Evolutionary conservation across 2,797 vertebrate species (phyloP).

Genomic region (Pseudochirops corinnae): DNA sequence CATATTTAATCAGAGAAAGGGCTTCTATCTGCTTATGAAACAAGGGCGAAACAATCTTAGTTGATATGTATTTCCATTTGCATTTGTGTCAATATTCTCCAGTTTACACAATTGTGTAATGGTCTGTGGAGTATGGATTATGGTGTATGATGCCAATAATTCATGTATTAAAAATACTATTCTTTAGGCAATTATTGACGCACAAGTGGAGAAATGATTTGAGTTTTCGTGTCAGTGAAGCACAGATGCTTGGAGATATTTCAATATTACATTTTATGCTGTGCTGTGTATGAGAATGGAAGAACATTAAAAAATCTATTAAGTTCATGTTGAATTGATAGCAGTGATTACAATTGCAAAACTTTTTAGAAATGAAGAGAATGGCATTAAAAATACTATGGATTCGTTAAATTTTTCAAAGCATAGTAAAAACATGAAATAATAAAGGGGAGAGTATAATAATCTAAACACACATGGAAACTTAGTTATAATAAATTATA

Average conservation of each 20-base stretch:
- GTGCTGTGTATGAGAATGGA: background rate
- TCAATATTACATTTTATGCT: conserved; percentile 17
- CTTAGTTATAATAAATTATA: background rate
- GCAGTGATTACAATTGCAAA: conserved; percentile 8
- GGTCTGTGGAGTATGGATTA: conserved; percentile 22
- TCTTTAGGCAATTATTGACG: conserved; percentile 30
- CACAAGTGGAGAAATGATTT: conserved; percentile 41
- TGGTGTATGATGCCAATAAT: conserved; percentile 23
- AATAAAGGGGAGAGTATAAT: background rate
- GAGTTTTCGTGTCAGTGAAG: conserved; percentile 29
- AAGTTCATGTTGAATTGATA: conserved; percentile 1
- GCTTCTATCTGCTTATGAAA: conserved; percentile 26
- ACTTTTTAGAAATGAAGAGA: background rate
- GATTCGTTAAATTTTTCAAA: conserved; percentile 23
- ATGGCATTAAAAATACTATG: background rate
- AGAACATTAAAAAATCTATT: conserved; percentile 37
- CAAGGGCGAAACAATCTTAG: background rate
- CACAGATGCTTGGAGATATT: conserved; percentile 11
- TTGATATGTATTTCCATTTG: background rate
- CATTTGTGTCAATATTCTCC: background rate
- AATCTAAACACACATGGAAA: background rate
- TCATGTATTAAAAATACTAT: conserved; percentile 61
- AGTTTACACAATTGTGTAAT: conserved; percentile 11
- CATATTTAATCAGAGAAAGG: background rate
- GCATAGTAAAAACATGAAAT: conserved; percentile 27